Base-by-base conservation (phyloP, 1,140 invertebrate species). In the Bombus superbus region DNA sequence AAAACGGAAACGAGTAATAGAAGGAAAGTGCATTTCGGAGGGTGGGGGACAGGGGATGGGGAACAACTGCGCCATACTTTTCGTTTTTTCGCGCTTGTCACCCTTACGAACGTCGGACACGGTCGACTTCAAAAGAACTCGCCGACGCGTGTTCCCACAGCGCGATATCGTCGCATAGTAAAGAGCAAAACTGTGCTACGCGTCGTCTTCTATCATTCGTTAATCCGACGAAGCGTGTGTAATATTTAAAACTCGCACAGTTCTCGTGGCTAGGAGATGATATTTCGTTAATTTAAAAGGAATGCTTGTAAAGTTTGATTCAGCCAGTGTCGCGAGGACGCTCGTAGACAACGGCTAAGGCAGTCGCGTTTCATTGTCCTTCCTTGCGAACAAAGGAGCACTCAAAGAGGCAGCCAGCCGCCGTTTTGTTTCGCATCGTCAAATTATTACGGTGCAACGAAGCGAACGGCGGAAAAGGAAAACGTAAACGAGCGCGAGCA, bases 361-460 rank as follows among this genome's bases (percentile, higher is more conserved):
- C 22, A 44, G 15, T 18, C n/a, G 0, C 32, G 73, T 75, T 3
- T 28, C 47, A 35, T 53, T 40, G 28, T 79, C n/a, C 42, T 40
- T 28, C 8, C 44, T 62, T 5, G 22, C 13, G 5, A 22, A 40
- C 28, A 53, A 68, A 59, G 59, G 35, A 74, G 35, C 44, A 35
- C 83, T 57, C 44, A 53, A 57, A 40, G 35, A 62, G 59, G n/a
- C 59, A 35, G 42, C 25, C 47, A 64, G 64, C 18, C 38, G 66
- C 42, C n/a, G 66, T 53, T 81, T 69, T 68, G 78, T 85, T 81
- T 81, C 72, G 42, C 35, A 59, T 85, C 59, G 71, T 81, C 84
- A 75, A 85, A 81, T 85, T 85, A 85, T 75, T 66, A 74, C 69
- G 44, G 59, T 0, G 79, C 84, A 44, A 11, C 84, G 78, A 69